phyloP scores from a whole-genome alignment of 2,113 vertebrate genomes.

The Myrmecobius fasciatus region DNA sequence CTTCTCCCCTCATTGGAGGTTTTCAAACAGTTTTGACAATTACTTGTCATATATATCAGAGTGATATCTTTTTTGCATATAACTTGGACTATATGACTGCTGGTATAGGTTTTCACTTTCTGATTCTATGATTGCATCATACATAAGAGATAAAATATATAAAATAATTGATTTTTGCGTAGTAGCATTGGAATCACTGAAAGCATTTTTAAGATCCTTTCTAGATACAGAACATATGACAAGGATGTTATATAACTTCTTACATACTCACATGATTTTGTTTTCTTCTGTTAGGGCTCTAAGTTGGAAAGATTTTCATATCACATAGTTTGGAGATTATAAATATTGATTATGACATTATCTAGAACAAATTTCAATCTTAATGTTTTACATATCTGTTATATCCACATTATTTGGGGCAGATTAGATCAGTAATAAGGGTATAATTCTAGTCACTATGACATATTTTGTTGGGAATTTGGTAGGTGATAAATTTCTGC shows the following conservation, averaged over 20 bases:
- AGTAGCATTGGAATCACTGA: background rate
- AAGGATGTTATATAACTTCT: background rate
- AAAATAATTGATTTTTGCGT: background rate
- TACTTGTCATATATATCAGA: background rate
- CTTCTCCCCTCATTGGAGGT: background rate
- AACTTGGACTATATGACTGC: background rate
- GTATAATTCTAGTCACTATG: background rate
- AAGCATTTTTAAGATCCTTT: background rate
- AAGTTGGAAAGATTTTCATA: background rate
- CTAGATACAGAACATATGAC: too few species aligned
- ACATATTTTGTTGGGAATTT: background rate
- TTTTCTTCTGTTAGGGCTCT: background rate
- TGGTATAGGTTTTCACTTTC: background rate
- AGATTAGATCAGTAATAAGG: background rate
- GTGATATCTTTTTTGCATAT: background rate
- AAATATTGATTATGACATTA: background rate
- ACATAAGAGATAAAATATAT: too few species aligned
- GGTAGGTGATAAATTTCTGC: background rate
- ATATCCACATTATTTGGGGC: background rate
- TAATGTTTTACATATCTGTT: background rate
- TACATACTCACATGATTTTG: background rate
- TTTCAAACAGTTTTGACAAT: background rate
- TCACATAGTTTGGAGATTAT: background rate
- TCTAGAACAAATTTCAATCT: background rate
- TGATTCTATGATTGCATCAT: background rate